Evolutionary conservation across 2,888 invertebrate genomes (phyloP), one percentile per base, ranked within the genome.

Genomic region (Atherix ibis): DNA sequence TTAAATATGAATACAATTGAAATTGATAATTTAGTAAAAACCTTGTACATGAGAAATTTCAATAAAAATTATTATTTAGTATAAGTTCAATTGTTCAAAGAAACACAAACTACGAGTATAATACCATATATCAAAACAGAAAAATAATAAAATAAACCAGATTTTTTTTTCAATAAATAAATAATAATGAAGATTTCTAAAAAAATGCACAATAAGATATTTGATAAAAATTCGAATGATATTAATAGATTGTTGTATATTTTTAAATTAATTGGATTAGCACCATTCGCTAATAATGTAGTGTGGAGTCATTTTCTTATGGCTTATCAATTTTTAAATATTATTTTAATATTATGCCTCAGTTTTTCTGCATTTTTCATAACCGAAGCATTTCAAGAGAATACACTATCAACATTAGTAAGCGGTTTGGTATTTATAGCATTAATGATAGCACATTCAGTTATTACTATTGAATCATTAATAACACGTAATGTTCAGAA

Each of bases 391-490:
- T 31, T 36, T 4, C 14, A 19, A 4, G 36, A 32, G 17, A 31
- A 16, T 22, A 17, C 31, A 9, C 27, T 45, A 5, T 42, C 42
- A 12, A 15, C 36, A 6, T 19, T 43, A 10, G 44, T 45, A 18
- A 35, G 30, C 28, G 34, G 26, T 4, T 22, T 46, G 6, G 35
- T 47, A 0, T 48, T 48, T 37, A 15, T 47, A 4, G 38, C 44
- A 2, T 42, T 47, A 36, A 42, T 45, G 4, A 8, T 45, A 2
- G 42, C 48, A 3, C 49, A 52, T 40, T 28, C 50, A 6, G 36
- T 44, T 0, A 40, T 46, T 2, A 32, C 51, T 5, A 6, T 43
- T 3, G 50, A 54, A 37, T 40, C 50, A 0, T 44, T 42, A 27
- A 16, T 27, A 4, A 48, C 44, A 24, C 35, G 38, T 3, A 2